Percentiles rank a stretch among this genome's conserved stretches.
Conservation (phyloP, 1,140 invertebrate species). For the Ostrea edulis region DNA sequence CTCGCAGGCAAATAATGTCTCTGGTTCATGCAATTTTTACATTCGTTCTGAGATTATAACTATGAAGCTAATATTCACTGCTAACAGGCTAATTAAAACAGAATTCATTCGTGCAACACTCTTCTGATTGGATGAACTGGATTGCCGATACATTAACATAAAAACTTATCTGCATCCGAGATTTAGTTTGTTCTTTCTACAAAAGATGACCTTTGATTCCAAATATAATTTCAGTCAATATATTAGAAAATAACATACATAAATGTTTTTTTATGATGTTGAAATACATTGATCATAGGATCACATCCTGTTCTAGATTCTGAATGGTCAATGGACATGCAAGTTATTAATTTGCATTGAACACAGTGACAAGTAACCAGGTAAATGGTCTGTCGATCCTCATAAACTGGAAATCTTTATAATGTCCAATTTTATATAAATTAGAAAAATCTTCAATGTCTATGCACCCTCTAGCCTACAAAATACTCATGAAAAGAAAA, state of each 20-base stretch:
- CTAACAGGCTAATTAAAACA: slow-evolving; percentile 37
- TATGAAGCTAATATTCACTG: slow-evolving; percentile 27
- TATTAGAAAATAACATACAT: neutral
- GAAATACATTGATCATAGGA: neutral
- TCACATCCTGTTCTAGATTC: neutral
- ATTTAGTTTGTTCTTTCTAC: neutral
- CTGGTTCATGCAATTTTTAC: slow-evolving; percentile 35
- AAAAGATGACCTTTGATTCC: neutral
- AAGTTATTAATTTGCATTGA: neutral
- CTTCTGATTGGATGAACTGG: slow-evolving; percentile 11
- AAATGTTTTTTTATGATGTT: neutral
- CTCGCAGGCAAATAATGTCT: slow-evolving; percentile 16
- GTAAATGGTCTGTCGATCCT: too few species aligned
- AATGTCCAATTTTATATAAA: too few species aligned
- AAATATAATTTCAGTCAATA: neutral
- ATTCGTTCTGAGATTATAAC: slow-evolving; percentile 24
- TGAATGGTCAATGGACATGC: neutral
- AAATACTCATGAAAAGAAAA: too few species aligned
- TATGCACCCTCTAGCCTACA: too few species aligned
- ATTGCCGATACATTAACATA: neutral
- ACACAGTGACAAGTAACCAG: neutral
- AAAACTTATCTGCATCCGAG: neutral
- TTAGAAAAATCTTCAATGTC: too few species aligned
- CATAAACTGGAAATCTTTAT: too few species aligned
- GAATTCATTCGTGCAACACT: slow-evolving; percentile 7